These are phyloP conservation scores for Panurus biarmicus DNA, from an alignment of 2,113 vertebrate species.

Conservation along the genomic window DNA sequence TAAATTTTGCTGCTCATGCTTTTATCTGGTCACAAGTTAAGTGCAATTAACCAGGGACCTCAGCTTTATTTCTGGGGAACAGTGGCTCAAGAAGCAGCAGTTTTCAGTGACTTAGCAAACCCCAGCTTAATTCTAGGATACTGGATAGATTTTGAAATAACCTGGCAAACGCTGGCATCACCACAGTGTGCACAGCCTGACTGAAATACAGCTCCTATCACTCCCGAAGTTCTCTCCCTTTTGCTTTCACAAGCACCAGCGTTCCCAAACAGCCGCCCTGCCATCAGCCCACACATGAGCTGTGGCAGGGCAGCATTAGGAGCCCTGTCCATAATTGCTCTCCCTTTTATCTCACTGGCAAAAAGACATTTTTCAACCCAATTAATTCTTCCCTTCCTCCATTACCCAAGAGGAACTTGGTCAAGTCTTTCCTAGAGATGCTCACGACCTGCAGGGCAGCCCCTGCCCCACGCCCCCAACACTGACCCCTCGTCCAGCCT, in stretches of 20 bases:
- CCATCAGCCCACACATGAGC: neutral
- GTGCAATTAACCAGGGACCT: neutral
- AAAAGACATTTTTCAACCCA: neutral
- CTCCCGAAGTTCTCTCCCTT: neutral
- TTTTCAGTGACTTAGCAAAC: neutral
- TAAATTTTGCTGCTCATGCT: neutral
- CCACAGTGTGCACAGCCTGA: neutral
- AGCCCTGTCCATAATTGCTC: neutral
- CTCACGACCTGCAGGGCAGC: rapidly evolving
- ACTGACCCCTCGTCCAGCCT: neutral
- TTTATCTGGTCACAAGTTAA: neutral
- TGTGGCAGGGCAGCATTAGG: neutral
- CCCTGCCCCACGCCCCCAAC: rapidly evolving
- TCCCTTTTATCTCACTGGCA: neutral
- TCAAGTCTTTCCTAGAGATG: neutral
- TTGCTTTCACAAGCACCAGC: neutral
- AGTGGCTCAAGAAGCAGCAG: neutral
- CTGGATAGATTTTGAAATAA: neutral
- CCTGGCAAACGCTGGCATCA: rapidly evolving
- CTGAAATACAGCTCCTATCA: neutral
- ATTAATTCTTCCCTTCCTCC: neutral
- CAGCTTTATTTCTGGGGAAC: neutral
- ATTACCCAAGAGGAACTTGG: neutral
- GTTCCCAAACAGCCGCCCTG: neutral
- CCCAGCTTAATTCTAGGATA: neutral